Evolutionary conservation across 2,888 invertebrate species (phyloP), one percentile per base, ranked within the genome.

Genomic region (Leucophenga montana): DNA sequence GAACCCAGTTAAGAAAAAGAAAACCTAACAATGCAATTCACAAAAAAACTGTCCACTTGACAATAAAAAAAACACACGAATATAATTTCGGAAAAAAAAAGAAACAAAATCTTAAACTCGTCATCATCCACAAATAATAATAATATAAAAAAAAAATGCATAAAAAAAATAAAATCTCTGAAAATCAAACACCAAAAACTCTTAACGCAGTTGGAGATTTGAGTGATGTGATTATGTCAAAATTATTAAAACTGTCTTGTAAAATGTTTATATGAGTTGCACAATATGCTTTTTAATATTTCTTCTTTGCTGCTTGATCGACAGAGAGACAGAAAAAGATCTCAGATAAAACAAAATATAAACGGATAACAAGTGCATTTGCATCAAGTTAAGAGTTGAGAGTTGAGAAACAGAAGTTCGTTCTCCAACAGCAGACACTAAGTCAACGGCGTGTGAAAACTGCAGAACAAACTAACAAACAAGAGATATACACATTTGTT

Each of bases 141-240:
- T 46, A 46, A 46, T 46, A 27, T 27, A n/a, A 57, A 4, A 46
- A 46, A 4, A 9, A 57, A 27, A 27, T 31, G 57, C 13, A 44
- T 44, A 44, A 62, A 62, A 62, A 46, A n/a, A 44, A 59, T 18
- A 39, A 44, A 62, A 31, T 62, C 16, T 8, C 16, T 18, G 9
- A 62, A 46, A 62, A 44, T 44, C 61, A 62, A 62, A 56, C 9
- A 20, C 13, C 13, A 3, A 57, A 57, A 31, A 57, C 22, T 46
- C 33, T 31, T 18, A 27, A 22, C 27, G 31, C 27, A 64, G 62
- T 46, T 64, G n/a, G 62, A 82, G 81, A 84, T 82, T 77, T 80
- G 74, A 79, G 81, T 84, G 84, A 83, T 83, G 83, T 82, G 81
- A 82, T 82, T 82, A 82, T 73, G 85, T 82, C 81, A 84, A 82